Conservation (phyloP, 1,140 invertebrate species). For the Tenebrio molitor region DNA sequence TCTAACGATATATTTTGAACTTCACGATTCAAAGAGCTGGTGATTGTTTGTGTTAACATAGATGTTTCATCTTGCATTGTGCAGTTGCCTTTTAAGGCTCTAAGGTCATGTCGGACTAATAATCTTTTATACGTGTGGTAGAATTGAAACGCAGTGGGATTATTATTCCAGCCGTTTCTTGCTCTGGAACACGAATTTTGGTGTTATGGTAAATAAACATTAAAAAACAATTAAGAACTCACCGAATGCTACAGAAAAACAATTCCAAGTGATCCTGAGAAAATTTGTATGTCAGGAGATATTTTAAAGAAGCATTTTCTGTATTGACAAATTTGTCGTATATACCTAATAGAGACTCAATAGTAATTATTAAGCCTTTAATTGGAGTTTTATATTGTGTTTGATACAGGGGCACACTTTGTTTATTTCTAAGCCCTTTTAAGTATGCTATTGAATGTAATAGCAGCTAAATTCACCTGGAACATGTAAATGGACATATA, state of each 20-base stretch:
- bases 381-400: constrained; percentile 25
- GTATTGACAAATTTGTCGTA: constrained; percentile 43
- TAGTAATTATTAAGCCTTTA: constrained; percentile 40
- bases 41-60: too few relatives aligned
- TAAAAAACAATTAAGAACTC: constrained; percentile 12
- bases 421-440: constrained; percentile 1
- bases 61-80: too few relatives aligned
- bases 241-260: constrained; percentile 47
- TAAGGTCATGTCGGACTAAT: too few relatives aligned
- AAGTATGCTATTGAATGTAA: constrained; percentile 22
- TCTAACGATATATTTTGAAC: too few relatives aligned
- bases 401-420: background rate
- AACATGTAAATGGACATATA: too few relatives aligned
- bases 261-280: constrained; percentile 51
- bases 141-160: constrained; percentile 42
- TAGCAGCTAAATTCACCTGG: constrained; percentile 46
- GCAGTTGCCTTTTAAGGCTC: too few relatives aligned
- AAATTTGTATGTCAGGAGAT: constrained; percentile 47
- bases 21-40: too few relatives aligned
- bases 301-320: constrained; percentile 38
- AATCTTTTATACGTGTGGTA: too few relatives aligned
- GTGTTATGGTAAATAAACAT: background rate
- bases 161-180: constrained; percentile 41
- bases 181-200: background rate
- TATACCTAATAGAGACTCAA: constrained; percentile 9